Conservation (phyloP, 1,140 invertebrate genomes). For the Tribolium castaneum region DNA sequence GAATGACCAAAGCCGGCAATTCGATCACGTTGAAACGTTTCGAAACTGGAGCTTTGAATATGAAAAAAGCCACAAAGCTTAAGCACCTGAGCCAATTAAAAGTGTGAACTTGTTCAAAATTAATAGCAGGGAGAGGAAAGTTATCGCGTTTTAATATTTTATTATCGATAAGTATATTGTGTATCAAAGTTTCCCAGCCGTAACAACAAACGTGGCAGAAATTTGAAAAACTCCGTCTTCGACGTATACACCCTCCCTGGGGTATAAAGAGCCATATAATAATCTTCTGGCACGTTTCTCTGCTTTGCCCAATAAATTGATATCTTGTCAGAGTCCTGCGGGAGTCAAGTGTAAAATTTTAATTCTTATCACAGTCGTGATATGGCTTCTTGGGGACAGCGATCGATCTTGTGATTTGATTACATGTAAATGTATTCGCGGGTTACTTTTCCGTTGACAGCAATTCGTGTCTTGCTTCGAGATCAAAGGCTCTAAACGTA, state of each 20-base stretch:
- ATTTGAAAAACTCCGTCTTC: conserved; percentile 11
- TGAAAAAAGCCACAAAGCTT: neutral
- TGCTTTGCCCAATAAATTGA: conserved; percentile 21
- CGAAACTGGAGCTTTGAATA: neutral
- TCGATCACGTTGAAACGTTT: neutral
- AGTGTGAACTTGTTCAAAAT: conserved; percentile 1
- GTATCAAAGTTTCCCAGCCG: conserved; percentile 1
- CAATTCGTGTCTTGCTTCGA: neutral
- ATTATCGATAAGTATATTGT: conserved; percentile 22
- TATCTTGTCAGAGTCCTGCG: conserved; percentile 7
- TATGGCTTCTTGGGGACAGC: neutral
- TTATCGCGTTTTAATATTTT: conserved; percentile 16
- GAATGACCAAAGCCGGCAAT: neutral
- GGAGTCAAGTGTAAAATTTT: conserved; percentile 19
- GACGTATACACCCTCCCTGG: neutral
- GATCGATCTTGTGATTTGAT: neutral
- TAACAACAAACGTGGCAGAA: conserved; percentile 11
- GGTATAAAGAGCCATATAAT: conserved; percentile 19
- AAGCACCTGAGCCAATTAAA: neutral
- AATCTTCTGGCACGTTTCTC: conserved; percentile 25
- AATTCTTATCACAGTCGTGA: neutral
- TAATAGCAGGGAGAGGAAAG: neutral
- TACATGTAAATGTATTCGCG: neutral
- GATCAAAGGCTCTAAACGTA: neutral
- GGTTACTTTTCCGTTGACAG: neutral